These are phyloP conservation scores for Bicyclus anynana DNA, from an alignment of 1,140 invertebrate genomes.

Conservation along the genomic window DNA sequence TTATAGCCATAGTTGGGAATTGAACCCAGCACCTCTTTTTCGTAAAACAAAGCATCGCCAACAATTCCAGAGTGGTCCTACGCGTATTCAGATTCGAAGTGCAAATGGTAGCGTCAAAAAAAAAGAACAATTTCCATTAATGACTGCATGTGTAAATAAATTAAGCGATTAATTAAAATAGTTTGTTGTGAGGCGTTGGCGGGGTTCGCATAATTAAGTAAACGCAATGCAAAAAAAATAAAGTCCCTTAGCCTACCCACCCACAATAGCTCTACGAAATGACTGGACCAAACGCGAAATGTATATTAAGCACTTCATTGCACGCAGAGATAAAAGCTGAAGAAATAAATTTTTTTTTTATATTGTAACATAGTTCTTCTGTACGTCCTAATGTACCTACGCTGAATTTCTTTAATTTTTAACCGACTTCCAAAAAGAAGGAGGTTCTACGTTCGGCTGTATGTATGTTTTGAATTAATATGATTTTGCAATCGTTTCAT, in stretches of 20 bases:
- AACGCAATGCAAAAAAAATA: constrained; percentile 21
- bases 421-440: no score
- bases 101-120: background rate
- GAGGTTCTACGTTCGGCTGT: no score
- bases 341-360: background rate
- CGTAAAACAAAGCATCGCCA: no score
- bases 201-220: constrained; percentile 45
- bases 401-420: no score
- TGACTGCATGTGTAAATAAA: constrained; percentile 25
- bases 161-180: constrained; percentile 31
- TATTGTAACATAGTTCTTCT: background rate
- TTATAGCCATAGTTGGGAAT: no score
- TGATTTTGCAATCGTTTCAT: no score
- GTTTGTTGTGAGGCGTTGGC: constrained; percentile 33
- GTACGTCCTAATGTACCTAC: no score
- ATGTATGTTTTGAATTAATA: no score
- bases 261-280: constrained; percentile 7
- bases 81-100: background rate
- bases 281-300: background rate
- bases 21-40: no score
- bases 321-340: background rate
- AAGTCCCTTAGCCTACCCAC: constrained; percentile 16
- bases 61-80: no score
- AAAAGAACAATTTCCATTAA: background rate
- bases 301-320: background rate